Percentiles rank a stretch among this genome's conserved stretches.
phyloP scores from a whole-genome alignment of 1,140 invertebrate genomes.

The Forficula auricularia region DNA sequence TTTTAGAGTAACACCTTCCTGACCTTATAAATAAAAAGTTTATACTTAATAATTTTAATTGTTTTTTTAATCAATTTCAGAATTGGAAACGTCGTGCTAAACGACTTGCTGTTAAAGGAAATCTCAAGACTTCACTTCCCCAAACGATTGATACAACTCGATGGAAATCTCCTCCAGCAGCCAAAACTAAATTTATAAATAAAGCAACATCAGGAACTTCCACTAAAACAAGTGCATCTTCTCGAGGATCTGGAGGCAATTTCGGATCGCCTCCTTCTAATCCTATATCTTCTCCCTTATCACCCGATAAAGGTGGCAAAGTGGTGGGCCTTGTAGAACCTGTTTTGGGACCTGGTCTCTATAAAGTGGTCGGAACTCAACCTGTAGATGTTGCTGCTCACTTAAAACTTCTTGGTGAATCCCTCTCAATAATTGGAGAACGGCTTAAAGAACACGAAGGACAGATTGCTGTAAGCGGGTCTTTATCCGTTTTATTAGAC shows the following conservation, averaged over 20 bases:
- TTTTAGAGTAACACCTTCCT: no score
- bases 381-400: slow-evolving; percentile 85
- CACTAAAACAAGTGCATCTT: background rate
- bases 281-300: background rate
- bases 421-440: slow-evolving; percentile 80
- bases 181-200: slow-evolving; percentile 27
- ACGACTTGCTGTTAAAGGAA: slow-evolving; percentile 38
- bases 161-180: slow-evolving; percentile 10
- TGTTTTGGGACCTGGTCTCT: slow-evolving; percentile 25
- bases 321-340: slow-evolving; percentile 12
- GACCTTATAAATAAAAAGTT: no score
- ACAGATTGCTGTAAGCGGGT: slow-evolving; percentile 85
- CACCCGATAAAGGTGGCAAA: background rate
- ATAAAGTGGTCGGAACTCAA: slow-evolving; percentile 55
- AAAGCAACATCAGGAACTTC: slow-evolving; percentile 9
- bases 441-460: slow-evolving; percentile 84
- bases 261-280: background rate
- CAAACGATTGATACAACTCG: slow-evolving; percentile 11
- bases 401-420: slow-evolving; percentile 80
- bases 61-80: no score
- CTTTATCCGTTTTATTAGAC: slow-evolving; percentile 83
- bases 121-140: slow-evolving; percentile 13
- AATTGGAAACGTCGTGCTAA: slow-evolving; percentile 61
- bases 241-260: background rate
- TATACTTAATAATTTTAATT: no score